Evolutionary conservation across 1,140 invertebrate species (phyloP).

Genomic region (Hermatobates lingyangjiaoensis): DNA sequence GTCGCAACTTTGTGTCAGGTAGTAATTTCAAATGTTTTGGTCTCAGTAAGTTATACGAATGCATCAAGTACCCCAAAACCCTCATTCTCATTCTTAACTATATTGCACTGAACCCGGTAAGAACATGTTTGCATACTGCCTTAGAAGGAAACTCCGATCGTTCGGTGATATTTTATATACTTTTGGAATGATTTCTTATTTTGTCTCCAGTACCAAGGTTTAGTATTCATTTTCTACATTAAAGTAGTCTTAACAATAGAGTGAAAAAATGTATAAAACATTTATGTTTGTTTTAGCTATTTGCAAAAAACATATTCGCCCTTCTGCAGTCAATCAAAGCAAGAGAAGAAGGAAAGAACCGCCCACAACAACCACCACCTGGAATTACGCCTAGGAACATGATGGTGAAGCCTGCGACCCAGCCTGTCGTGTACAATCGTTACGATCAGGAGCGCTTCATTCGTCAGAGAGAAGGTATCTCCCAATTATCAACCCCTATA

Average conservation of each 20-base stretch:
- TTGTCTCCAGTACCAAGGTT: too few relatives aligned
- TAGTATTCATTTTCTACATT: neutral
- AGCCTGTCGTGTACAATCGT: conserved; percentile 76
- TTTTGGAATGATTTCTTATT: too few relatives aligned
- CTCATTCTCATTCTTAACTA: too few relatives aligned
- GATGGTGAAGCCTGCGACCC: conserved; percentile 40
- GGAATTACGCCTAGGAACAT: conserved; percentile 48
- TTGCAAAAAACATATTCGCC: conserved; percentile 86
- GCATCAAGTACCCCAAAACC: too few relatives aligned
- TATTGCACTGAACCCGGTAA: too few relatives aligned
- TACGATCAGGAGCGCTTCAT: conserved; percentile 97
- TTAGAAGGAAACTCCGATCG: too few relatives aligned
- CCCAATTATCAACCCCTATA: too few relatives aligned
- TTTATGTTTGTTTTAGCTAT: conserved; percentile 34
- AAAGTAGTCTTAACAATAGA: neutral
- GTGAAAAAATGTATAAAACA: neutral
- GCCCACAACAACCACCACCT: conserved; percentile 37
- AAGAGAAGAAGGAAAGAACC: conserved; percentile 66
- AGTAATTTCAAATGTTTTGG: too few relatives aligned
- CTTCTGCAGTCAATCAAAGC: conserved; percentile 82
- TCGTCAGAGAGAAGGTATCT: conserved; percentile 56
- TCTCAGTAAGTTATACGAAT: too few relatives aligned
- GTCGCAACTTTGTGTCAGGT: too few relatives aligned
- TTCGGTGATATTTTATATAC: too few relatives aligned
- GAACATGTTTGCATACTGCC: too few relatives aligned